Evolutionary conservation across 2,888 invertebrate genomes (phyloP).

Genomic region (Cyclophora albipunctata): DNA sequence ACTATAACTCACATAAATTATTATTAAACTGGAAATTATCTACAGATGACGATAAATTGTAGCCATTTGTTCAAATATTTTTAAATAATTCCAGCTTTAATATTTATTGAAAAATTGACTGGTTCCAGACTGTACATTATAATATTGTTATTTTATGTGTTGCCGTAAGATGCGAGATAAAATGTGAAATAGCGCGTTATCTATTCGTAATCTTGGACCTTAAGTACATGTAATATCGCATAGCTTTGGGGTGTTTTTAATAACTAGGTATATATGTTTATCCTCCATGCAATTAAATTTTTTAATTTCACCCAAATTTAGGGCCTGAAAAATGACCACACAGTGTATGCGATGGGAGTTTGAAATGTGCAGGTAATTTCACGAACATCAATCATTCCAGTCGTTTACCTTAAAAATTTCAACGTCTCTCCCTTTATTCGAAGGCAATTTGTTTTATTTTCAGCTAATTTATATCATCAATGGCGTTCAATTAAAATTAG

Average conservation of each 20-base stretch:
- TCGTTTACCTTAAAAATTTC: slow-evolving; percentile 61
- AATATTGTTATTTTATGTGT: slow-evolving; percentile 8
- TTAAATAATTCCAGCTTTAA: slow-evolving; percentile 1
- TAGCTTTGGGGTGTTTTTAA: no score
- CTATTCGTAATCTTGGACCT: no score
- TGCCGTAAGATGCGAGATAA: slow-evolving; percentile 9
- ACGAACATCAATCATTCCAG: slow-evolving; percentile 65
- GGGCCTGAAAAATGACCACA: slow-evolving; percentile 28
- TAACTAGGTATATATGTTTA: slow-evolving; percentile 6
- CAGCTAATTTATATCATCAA: slow-evolving; percentile 19
- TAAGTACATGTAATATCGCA: no score
- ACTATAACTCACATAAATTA: slow-evolving; percentile 41
- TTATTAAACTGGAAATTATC: slow-evolving; percentile 41
- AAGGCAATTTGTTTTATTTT: slow-evolving; percentile 52
- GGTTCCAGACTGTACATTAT: slow-evolving; percentile 6
- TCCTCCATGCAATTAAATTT: slow-evolving; percentile 22
- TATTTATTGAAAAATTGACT: slow-evolving; percentile 8
- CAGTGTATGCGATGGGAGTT: slow-evolving; percentile 49
- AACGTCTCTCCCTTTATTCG: slow-evolving; percentile 52
- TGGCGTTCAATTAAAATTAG: slow-evolving; percentile 12
- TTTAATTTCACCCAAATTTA: no score
- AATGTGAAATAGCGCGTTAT: slow-evolving; percentile 1
- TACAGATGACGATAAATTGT: slow-evolving; percentile 40
- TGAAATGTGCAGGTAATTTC: slow-evolving; percentile 49
- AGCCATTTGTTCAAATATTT: slow-evolving; percentile 31